Percentiles rank a stretch among this genome's conserved stretches.
Conservation (phyloP, 2,113 vertebrate species). For the Eurystomus gularis region DNA sequence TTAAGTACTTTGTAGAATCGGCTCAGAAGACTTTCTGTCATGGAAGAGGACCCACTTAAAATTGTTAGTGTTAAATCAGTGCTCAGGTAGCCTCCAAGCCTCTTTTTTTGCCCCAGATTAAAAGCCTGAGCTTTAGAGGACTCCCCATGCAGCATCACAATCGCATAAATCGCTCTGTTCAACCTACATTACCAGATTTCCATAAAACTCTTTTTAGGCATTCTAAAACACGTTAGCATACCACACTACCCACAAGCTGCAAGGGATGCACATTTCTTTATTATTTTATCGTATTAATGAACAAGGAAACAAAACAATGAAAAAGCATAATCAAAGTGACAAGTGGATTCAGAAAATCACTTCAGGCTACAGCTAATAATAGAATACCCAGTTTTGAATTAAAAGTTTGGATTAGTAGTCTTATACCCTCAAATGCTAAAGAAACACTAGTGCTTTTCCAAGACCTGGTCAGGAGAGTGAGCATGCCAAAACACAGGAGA, state of each 20-base stretch:
- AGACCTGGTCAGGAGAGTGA: background rate
- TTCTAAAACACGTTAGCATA: background rate
- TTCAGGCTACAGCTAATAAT: conserved; percentile 34
- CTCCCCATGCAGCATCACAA: background rate
- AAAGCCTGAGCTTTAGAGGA: background rate
- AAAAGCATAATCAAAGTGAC: conserved; percentile 26
- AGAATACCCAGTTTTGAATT: conserved; percentile 9
- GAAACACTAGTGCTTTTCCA: background rate
- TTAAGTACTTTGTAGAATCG: background rate
- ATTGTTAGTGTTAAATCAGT: background rate
- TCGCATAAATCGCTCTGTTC: background rate
- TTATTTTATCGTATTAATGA: conserved; percentile 15
- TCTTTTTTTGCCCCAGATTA: background rate
- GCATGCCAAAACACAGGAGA: background rate
- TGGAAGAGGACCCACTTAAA: background rate
- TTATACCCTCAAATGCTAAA: background rate
- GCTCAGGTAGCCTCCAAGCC: background rate
- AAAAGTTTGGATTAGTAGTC: background rate
- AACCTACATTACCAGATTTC: background rate
- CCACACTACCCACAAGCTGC: background rate
- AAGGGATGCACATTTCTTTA: background rate
- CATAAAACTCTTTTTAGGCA: background rate
- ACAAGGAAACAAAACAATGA: background rate
- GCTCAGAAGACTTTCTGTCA: background rate
- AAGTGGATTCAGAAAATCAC: conserved; percentile 25